A percentile compares a stretch with the other conserved stretches of the same genome.
These are phyloP conservation scores for Zygothrica quintamaculata DNA, from an alignment of 2,888 invertebrate genomes.

Conservation along the genomic window DNA sequence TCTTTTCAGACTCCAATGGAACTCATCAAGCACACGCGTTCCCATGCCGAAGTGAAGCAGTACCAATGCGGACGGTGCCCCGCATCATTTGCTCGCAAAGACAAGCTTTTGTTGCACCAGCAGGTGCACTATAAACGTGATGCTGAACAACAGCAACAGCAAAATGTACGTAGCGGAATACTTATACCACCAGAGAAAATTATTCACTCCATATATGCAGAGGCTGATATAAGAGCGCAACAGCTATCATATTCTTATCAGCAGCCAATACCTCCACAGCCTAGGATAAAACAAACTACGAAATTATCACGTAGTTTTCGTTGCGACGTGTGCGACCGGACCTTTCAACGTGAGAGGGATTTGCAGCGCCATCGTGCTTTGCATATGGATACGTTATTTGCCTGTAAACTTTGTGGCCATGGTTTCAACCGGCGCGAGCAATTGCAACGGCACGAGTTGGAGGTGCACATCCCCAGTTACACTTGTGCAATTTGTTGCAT, in stretches of 20 bases:
- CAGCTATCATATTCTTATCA: conserved; percentile 21
- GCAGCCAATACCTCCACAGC: conserved; percentile 33
- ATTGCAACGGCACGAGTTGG: conserved; percentile 87
- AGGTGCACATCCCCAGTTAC: conserved; percentile 87
- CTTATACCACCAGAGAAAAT: conserved; percentile 24
- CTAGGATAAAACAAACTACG: conserved; percentile 21
- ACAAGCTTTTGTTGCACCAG: conserved; percentile 89
- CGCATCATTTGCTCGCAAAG: conserved; percentile 88
- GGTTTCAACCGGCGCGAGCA: conserved; percentile 87
- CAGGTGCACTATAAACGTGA: conserved; percentile 85
- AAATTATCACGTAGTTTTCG: conserved; percentile 85
- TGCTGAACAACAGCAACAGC: conserved; percentile 62
- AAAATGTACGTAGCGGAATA: conserved; percentile 42
- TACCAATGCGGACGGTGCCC: conserved; percentile 88
- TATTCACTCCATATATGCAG: conserved; percentile 66
- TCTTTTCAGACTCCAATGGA: conserved; percentile 90
- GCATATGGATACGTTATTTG: conserved; percentile 89
- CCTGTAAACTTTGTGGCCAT: conserved; percentile 88
- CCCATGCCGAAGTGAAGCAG: conserved; percentile 88
- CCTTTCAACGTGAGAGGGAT: conserved; percentile 89
- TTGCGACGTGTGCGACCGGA: conserved; percentile 88
- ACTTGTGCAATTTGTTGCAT: conserved; percentile 87
- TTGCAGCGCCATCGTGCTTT: conserved; percentile 88
- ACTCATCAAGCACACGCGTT: conserved; percentile 88
- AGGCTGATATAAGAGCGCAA: conserved; percentile 27